Evolutionary conservation across 1,140 invertebrate genomes (phyloP).

Genomic region (Spodoptera litura): DNA sequence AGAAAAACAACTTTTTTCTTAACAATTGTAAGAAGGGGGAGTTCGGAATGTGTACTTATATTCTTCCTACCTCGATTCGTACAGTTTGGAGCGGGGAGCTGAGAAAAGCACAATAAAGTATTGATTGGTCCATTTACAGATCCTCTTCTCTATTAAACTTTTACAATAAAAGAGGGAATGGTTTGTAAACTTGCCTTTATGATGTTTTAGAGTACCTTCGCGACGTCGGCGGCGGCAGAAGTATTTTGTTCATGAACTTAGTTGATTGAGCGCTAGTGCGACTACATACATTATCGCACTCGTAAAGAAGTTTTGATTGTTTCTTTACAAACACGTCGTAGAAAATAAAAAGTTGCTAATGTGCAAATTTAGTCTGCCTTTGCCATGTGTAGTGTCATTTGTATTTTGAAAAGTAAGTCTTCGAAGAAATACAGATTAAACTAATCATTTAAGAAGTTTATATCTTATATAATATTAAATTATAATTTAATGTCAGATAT

Average conservation of each 20-base stretch:
- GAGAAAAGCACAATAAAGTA: constrained; percentile 62
- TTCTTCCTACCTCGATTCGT: constrained; percentile 37
- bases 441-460: too few species aligned
- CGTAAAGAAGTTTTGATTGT: too few species aligned
- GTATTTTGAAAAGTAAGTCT: too few species aligned
- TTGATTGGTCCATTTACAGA: constrained; percentile 63
- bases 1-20: constrained; percentile 46
- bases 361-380: too few species aligned
- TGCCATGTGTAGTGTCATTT: too few species aligned
- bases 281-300: too few species aligned
- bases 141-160: constrained; percentile 65
- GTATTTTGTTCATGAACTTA: constrained; percentile 5
- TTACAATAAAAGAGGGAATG: constrained; percentile 61
- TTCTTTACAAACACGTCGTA: too few species aligned
- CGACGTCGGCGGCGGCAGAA: neutral
- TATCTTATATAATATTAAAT: too few species aligned
- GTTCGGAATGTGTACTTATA: constrained; percentile 48
- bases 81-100: constrained; percentile 50
- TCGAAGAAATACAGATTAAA: too few species aligned
- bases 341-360: neutral
- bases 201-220: constrained; percentile 18
- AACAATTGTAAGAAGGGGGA: constrained; percentile 49
- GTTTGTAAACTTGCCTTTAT: constrained; percentile 55
- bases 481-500: too few species aligned
- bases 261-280: constrained; percentile 23